Conservation (phyloP, 2,797 vertebrate genomes). For the Smutsia temminckii region DNA sequence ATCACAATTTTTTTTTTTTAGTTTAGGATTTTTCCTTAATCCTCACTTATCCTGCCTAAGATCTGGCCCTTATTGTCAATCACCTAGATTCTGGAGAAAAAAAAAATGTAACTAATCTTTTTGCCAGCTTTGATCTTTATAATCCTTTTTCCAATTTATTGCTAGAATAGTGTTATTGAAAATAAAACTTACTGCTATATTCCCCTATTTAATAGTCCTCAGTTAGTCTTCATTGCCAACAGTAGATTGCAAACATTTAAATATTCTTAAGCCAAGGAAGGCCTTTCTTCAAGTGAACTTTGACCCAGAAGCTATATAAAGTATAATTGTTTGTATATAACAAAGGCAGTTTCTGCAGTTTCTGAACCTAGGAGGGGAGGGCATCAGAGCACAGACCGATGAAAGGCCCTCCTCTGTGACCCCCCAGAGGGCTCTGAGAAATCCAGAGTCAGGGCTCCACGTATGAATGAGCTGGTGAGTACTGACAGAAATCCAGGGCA, state of each 20-base stretch:
- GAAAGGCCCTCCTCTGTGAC: background rate
- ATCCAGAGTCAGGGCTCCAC: background rate
- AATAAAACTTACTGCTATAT: background rate
- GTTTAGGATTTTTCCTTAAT: background rate
- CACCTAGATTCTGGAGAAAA: background rate
- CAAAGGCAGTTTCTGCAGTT: background rate
- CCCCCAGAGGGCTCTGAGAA: background rate
- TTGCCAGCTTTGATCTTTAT: background rate
- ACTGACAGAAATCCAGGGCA: background rate
- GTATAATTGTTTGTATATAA: background rate
- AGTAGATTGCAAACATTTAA: background rate
- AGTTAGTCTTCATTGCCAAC: background rate
- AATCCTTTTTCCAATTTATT: background rate
- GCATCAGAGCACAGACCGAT: background rate
- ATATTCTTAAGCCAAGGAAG: background rate
- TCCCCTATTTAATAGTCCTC: background rate
- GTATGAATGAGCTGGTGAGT: background rate
- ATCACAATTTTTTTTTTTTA: background rate
- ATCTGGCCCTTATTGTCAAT: background rate
- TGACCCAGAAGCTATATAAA: background rate
- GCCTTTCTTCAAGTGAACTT: slow-evolving; percentile 3
- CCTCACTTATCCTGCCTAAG: background rate
- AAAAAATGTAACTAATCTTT: background rate
- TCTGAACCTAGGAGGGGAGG: background rate
- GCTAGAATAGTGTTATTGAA: background rate